Evolutionary conservation across 23 tunicate genomes (phyloP), one percentile per base, ranked within the genome.

Genomic region (Trididemnum nubilum): DNA sequence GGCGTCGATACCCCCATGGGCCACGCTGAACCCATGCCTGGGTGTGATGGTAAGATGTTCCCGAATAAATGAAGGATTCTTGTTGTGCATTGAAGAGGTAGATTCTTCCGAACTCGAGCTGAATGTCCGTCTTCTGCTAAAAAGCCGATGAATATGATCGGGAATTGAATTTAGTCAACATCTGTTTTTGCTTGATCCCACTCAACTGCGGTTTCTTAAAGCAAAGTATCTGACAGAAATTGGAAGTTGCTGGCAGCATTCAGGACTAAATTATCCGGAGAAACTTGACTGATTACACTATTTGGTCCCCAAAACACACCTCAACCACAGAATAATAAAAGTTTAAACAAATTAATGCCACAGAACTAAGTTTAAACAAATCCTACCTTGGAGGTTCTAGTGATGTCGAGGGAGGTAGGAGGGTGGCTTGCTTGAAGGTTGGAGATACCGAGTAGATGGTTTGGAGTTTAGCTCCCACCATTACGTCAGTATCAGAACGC

Each of bases 41-140:
- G 99, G 99, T 27, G 99, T 95, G 51, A 95, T 95, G 33, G 99
- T 95, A 38, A 95, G 92, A 83, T 95, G 99, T 70, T 95, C 99
- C 23, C 99, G 78, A 71, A 82, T 88, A 33, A 79, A 85, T 21
- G 90, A 85, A 36, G 90, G 84, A 33, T 64, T 73, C 34, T 78
- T 38, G 37, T 39, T 3, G 31, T 50, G 71, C 35, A 71, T 34
- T 0, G 80, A 73, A 26, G 82, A 50, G 49, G 51, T 70, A 26
- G 84, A 78, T 19, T 85, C 90, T 27, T 85, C 90, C 3, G 90
- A 85, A 27, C 90, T 85, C 21, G 90, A 85, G 60, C 90, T 85
- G 72, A 51, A 30, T 49, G 84, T 78, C 34, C 84, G 44, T 18
- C 77, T 61, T 31, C 90, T n/a, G n/a, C n/a, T n/a, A n/a, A n/a